A percentile compares a stretch with the other conserved stretches of the same genome.
Evolutionary conservation across 2,888 invertebrate species (phyloP).

Genomic region (Ecliptopera silaceata): DNA sequence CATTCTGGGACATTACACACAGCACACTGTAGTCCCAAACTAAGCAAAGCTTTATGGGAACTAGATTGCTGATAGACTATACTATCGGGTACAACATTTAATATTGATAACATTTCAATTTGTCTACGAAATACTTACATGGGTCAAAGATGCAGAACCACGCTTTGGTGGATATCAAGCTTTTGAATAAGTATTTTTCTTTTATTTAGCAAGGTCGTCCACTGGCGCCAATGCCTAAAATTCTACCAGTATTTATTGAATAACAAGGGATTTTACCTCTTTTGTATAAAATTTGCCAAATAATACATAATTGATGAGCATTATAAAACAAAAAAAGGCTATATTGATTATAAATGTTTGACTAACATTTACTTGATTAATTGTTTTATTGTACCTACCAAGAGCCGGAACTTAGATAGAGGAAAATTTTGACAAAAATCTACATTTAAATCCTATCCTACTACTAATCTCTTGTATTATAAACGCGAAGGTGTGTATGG

Average conservation of each 20-base stretch:
- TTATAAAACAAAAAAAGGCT: slow-evolving; percentile 24
- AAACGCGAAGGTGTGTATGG: too few relatives aligned
- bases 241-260: slow-evolving; percentile 40
- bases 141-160: background rate
- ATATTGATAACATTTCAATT: too few relatives aligned
- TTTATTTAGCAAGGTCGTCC: slow-evolving; percentile 52
- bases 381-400: slow-evolving; percentile 21
- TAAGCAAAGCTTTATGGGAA: too few relatives aligned
- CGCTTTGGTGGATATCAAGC: background rate
- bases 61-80: too few relatives aligned
- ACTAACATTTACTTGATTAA: slow-evolving; percentile 31
- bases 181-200: slow-evolving; percentile 41
- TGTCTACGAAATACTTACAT: too few relatives aligned
- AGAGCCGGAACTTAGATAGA: slow-evolving; percentile 21
- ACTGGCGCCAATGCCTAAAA: slow-evolving; percentile 57
- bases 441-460: background rate
- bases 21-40: too few relatives aligned
- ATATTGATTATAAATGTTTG: slow-evolving; percentile 29
- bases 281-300: slow-evolving; percentile 24
- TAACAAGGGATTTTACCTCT: slow-evolving; percentile 31
- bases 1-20: too few relatives aligned
- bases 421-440: background rate
- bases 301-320: slow-evolving; percentile 30
- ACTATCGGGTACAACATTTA: too few relatives aligned
- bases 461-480: too few relatives aligned